Base-by-base conservation (phyloP, 35 echinoderm and acorn worm genomes). In the Hemicentrotus pulcherrimus region DNA sequence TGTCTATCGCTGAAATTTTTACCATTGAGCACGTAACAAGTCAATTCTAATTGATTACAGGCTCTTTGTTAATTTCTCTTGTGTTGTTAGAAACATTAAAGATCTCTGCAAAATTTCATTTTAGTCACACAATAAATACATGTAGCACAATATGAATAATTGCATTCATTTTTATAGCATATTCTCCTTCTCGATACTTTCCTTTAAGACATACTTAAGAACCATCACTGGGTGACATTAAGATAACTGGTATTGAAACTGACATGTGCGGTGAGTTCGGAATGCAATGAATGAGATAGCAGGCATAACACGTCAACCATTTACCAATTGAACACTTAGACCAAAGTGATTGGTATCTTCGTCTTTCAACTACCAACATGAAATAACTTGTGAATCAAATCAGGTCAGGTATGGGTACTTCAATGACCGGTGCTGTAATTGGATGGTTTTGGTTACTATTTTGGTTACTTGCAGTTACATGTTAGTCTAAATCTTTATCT, bases 161-260 rank as follows among this genome's bases (percentile, higher is more conserved):
- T 55, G 50, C 1, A 14, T 2, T 14, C 15, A 11, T 11, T 9
- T 55, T 11, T 15, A 11, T 15, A 14, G 15, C 50, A 6, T 15
- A 14, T 55, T 6, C 6, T 55, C 50, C 10, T 55, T 4, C 22
- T 28, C 8, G 19, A 78, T 78, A n/a, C 28, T n/a, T 59, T n/a
- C 65, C 61, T 78, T 22, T n/a, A 78, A 78, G 65, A 78, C 7
- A 28, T 22, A 8, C 19, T 78, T n/a, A 22, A 28, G 65, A 78
- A 8, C 65, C 65, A 78, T 78, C 65, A 22, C 65, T 78, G 65
- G 19, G 3, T 28, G 65, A 78, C 65, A n/a, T 78, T 22, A 78
- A 78, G 65, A 78, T 78, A 78, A 78, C 65, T 78, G 65, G 65
- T 78, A 78, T 78, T 78, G 65, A 78, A n/a, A 78, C 22, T 78